Base-by-base conservation (phyloP, 2,113 vertebrate genomes). In the Cyprinodon brontotheroides region DNA sequence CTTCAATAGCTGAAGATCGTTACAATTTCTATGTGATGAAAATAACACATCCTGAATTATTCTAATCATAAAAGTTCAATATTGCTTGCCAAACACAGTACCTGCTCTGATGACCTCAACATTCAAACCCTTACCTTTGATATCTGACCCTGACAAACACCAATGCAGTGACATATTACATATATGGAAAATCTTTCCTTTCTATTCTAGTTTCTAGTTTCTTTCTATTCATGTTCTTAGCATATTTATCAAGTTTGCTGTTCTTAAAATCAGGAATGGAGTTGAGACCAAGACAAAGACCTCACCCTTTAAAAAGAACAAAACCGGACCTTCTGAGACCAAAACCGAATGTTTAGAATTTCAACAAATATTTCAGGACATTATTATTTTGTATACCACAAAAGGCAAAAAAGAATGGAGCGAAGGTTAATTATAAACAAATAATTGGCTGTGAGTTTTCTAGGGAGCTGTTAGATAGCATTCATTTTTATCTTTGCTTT, bases 1-100 rank as follows among this genome's bases (percentile, higher is more conserved):
- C 57, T n/a, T 43, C 68, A 29, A 36, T 9, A 70, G 68, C 3
- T 43, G 53, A 20, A 70, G 39, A 70, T 70, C 12, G 37, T 59
- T 60, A 61, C 15, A 36, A 13, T 20, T 43, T 22, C 41, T 13
- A 45, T 22, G 41, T 29, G 39, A 57, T 57, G 48, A 57, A 53
- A 68, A 10, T 57, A 6, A 22, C 14, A 39, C n/a, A 39, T 10
- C 50, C 65, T 53, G 8, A 17, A 29, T 11, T 70, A 20, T 57
- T 41, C 41, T 70, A 2, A 41, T 60, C n/a, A 41, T 22, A 50
- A 53, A 67, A 67, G 45, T 29, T 14, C 29, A 10, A 36, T 36
- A 38, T 70, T 6, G 1, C 12, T 11, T 13, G 13, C 53, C 6
- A 70, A 60, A 41, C 29, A 29, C 29, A 29, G 29, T 2, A 41